Conservation (phyloP, 2,888 invertebrate species). For the Caenorhabditis sp. region DNA sequence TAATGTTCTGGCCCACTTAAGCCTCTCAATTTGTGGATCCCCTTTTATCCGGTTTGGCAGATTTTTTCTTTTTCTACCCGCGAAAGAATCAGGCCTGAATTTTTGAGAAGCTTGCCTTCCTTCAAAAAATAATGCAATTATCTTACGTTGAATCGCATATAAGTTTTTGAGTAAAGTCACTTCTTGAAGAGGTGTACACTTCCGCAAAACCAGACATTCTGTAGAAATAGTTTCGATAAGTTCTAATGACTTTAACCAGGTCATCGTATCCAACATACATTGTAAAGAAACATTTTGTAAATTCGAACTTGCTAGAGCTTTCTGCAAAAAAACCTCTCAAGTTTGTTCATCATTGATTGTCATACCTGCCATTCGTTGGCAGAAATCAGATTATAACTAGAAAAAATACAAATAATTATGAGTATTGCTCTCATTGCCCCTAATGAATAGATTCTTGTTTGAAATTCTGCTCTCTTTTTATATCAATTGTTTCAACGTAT, state of each 20-base stretch:
- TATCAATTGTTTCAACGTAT: neutral
- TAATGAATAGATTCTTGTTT: neutral
- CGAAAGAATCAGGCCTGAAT: too few relatives aligned
- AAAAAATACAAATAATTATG: neutral
- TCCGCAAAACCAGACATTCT: neutral
- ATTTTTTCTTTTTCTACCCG: too few relatives aligned
- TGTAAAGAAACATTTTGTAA: neutral
- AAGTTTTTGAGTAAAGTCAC: conserved; percentile 4
- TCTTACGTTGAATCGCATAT: conserved; percentile 3
- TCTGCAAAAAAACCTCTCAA: neutral
- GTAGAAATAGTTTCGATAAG: neutral
- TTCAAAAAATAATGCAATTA: too few relatives aligned
- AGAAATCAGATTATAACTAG: neutral
- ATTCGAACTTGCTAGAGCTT: neutral
- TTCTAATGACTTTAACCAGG: neutral
- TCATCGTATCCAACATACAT: neutral
- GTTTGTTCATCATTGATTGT: neutral
- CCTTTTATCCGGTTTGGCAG: too few relatives aligned
- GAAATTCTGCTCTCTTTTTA: neutral
- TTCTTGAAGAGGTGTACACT: neutral
- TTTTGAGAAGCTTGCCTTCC: too few relatives aligned
- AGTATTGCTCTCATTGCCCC: neutral
- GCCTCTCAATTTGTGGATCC: too few relatives aligned
- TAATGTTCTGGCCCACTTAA: too few relatives aligned
- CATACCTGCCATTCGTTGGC: neutral